Conservation (phyloP, 2,888 invertebrate species). For the Trilocha varians region DNA sequence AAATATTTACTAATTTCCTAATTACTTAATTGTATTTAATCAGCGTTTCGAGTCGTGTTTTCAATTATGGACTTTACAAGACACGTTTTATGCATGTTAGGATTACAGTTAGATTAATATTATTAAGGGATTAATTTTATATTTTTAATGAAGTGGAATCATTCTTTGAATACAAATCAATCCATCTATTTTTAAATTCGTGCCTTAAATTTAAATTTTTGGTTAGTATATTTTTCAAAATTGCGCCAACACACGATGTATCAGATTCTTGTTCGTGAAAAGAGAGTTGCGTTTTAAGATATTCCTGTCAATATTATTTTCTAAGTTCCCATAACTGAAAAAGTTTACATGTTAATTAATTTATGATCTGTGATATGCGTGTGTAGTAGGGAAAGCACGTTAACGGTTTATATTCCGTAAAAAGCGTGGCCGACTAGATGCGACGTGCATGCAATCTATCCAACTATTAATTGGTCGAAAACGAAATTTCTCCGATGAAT, state of each 20-base stretch:
- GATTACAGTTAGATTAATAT: too few species aligned
- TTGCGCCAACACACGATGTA: too few species aligned
- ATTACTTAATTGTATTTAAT: not conserved
- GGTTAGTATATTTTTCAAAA: too few species aligned
- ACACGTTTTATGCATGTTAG: not conserved
- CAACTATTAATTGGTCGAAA: constrained; percentile 2
- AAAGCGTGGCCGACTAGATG: not conserved
- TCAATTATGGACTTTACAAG: not conserved
- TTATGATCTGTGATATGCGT: not conserved
- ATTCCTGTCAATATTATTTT: not conserved
- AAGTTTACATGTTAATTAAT: not conserved
- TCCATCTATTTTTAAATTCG: too few species aligned
- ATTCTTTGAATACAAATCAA: too few species aligned
- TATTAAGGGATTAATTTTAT: too few species aligned
- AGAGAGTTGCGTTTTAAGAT: too few species aligned
- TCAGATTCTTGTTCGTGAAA: too few species aligned
- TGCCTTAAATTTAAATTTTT: too few species aligned
- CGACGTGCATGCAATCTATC: not conserved
- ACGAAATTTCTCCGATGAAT: constrained; percentile 1
- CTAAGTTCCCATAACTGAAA: not conserved
- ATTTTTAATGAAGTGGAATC: too few species aligned
- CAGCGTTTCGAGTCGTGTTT: not conserved
- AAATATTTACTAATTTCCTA: not conserved
- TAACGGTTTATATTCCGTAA: not conserved
- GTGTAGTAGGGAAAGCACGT: not conserved